phyloP scores from a whole-genome alignment of 2,888 invertebrate species.

The Dasypolia templi region DNA sequence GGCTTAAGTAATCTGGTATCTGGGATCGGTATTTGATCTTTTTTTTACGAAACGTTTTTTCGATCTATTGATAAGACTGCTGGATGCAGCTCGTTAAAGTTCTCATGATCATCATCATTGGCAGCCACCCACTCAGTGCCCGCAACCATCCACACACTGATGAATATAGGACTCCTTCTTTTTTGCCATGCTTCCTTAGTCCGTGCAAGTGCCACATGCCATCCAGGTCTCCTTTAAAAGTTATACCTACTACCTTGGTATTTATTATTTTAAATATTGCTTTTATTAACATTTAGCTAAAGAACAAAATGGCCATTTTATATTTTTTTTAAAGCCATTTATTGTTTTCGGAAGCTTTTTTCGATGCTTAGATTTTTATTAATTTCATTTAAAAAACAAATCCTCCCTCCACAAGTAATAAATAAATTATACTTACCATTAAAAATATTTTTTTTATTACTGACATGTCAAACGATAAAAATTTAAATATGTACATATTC shows the following conservation, averaged over 20 bases:
- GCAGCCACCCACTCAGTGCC: no score
- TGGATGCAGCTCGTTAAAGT: neutral
- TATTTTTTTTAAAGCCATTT: neutral
- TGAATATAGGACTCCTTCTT: neutral
- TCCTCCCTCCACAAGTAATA: neutral
- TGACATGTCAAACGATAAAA: conserved; percentile 28
- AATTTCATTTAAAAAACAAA: conserved; percentile 5
- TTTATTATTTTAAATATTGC: neutral
- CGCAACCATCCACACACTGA: neutral
- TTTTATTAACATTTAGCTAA: neutral
- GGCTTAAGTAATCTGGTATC: conserved; percentile 38
- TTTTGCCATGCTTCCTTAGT: neutral
- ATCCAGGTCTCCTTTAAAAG: neutral
- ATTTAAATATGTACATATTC: conserved; percentile 36
- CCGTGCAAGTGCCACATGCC: neutral
- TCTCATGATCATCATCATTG: no score
- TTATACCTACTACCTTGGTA: neutral
- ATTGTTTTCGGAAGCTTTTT: neutral
- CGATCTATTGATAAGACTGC: conserved; percentile 11
- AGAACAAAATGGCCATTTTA: neutral
- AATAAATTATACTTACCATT: conserved; percentile 17
- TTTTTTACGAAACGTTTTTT: conserved; percentile 12
- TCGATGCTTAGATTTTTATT: neutral
- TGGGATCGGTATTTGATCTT: conserved; percentile 54
- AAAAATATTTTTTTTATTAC: conserved; percentile 37